Percentiles rank a stretch among this genome's conserved stretches.
Evolutionary conservation across 1,140 invertebrate genomes (phyloP).

Genomic region (Trissolcus basalis): DNA sequence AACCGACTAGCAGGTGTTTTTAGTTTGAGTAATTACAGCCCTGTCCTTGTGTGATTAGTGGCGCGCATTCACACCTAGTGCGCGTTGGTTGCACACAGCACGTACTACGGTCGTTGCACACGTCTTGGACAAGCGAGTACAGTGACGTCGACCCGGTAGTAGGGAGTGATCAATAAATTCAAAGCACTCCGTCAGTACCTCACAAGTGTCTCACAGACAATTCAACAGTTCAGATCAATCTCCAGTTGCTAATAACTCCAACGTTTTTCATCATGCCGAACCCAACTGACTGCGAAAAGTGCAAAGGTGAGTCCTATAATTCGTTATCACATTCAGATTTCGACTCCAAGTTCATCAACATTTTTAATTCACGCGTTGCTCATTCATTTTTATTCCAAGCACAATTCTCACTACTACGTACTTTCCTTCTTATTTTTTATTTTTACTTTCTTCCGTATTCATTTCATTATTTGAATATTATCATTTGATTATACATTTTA

Average conservation of each 20-base stretch:
- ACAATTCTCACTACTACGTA: no score
- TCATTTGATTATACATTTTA: no score
- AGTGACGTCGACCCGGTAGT: constrained; percentile 47
- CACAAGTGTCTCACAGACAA: constrained; percentile 52
- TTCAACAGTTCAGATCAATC: constrained; percentile 36
- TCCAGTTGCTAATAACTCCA: constrained; percentile 10
- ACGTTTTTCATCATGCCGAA: constrained; percentile 64
- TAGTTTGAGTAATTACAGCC: constrained; percentile 19
- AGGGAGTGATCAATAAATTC: constrained; percentile 72
- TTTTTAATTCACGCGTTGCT: no score
- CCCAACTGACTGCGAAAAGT: constrained; percentile 66
- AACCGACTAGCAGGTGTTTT: constrained; percentile 12
- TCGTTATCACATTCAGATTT: not conserved
- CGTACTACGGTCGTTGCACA: constrained; percentile 64
- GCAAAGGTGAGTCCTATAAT: constrained; percentile 65
- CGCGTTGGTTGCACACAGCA: constrained; percentile 64
- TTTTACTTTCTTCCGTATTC: no score
- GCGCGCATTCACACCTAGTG: constrained; percentile 22
- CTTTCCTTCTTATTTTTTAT: no score
- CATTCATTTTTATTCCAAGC: no score
- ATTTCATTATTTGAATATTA: no score
- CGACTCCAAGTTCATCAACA: no score
- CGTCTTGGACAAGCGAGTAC: constrained; percentile 56
- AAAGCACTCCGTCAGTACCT: constrained; percentile 43
- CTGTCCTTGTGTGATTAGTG: constrained; percentile 49